These are phyloP conservation scores for Drosophila colorata DNA, from an alignment of 2,888 invertebrate species.

Conservation along the genomic window DNA sequence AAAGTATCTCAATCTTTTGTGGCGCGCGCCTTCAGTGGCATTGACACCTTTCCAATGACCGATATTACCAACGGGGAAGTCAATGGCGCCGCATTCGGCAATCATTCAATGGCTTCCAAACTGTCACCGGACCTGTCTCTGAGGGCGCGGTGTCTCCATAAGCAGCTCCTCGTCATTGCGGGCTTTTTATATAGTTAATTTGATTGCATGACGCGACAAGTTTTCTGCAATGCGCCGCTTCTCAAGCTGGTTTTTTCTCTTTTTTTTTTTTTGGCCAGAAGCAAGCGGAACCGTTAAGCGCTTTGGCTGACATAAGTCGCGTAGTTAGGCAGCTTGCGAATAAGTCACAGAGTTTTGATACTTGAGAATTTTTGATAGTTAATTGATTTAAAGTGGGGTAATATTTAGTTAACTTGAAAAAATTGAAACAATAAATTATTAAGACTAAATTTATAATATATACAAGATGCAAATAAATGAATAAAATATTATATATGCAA, in stretches of 20 bases:
- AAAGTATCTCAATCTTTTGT: constrained; percentile 13
- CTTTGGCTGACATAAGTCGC: constrained; percentile 21
- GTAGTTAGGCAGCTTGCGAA: no score
- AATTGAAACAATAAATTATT: no score
- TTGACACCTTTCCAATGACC: constrained; percentile 30
- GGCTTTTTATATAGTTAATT: constrained; percentile 43
- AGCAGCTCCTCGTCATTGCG: constrained; percentile 12
- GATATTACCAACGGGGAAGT: constrained; percentile 23
- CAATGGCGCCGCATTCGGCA: neutral
- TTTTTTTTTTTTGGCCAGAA: neutral
- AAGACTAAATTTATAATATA: no score
- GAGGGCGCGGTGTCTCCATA: constrained; percentile 4
- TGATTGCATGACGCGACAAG: constrained; percentile 63
- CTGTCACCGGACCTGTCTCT: constrained; percentile 5
- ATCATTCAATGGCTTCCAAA: constrained; percentile 10
- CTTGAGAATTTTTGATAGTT: no score
- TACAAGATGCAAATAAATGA: no score
- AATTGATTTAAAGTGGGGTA: neutral
- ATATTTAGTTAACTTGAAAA: neutral
- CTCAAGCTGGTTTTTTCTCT: constrained; percentile 5
- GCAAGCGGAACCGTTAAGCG: constrained; percentile 27
- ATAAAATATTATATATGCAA: no score
- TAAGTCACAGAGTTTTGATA: neutral
- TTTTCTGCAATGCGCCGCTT: constrained; percentile 18
- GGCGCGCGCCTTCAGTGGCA: constrained; percentile 11